Conservation (phyloP, 1,140 invertebrate species). For the Tribolium madens region DNA sequence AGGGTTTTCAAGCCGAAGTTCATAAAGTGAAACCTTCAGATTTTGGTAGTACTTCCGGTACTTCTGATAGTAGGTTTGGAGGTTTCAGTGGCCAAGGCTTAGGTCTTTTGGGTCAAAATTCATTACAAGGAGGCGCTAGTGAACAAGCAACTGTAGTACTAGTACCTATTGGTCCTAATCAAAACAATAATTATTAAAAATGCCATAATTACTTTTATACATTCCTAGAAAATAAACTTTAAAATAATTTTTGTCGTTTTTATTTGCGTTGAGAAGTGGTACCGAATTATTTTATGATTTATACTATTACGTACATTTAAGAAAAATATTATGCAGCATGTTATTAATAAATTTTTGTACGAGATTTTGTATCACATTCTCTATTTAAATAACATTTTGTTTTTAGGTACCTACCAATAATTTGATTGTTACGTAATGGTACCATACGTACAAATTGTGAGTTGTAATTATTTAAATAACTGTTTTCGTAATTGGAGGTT, state of each 20-base stretch:
- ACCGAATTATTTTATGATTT: no score
- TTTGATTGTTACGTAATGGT: no score
- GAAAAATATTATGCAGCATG: no score
- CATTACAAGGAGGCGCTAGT: background rate
- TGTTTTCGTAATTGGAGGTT: conserved; percentile 23
- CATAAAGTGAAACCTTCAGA: conserved; percentile 48
- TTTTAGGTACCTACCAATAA: no score
- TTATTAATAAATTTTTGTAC: no score
- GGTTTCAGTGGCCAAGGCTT: conserved; percentile 48
- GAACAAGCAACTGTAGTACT: background rate
- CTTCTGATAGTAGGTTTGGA: no score
- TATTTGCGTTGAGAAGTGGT: no score
- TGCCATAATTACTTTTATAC: background rate
- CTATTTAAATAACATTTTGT: no score
- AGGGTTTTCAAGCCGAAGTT: conserved; percentile 62
- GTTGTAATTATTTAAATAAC: background rate
- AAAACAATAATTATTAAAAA: background rate
- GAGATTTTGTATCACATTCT: no score
- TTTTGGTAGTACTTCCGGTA: no score
- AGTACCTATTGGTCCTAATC: background rate
- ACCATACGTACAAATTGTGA: background rate
- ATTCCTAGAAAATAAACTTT: no score
- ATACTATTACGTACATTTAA: no score
- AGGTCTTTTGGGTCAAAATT: background rate
- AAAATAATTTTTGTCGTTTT: background rate